Conservation (phyloP, 64 coral and sea anemone genomes). For the Cladopsammia gracilis region DNA sequence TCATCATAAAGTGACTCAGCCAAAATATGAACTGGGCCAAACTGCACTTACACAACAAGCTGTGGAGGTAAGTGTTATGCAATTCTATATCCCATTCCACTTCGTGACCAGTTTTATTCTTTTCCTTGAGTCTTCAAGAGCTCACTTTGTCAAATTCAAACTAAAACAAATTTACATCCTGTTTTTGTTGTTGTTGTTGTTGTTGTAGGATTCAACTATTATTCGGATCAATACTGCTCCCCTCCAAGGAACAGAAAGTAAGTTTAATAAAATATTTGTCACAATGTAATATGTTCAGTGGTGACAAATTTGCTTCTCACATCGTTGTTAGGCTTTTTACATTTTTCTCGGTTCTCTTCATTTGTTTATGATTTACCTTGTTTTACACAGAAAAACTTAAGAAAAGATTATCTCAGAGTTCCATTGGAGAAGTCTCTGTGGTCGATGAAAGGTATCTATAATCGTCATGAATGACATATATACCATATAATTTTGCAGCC, state of each 20-base stretch:
- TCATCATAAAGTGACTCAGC: not conserved
- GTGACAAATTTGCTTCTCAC: no score
- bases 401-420: conserved; percentile 11
- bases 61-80: not conserved
- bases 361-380: not conserved
- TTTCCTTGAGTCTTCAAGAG: no score
- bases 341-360: no score
- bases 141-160: no score
- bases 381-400: not conserved
- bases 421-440: not conserved
- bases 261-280: not conserved
- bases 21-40: not conserved
- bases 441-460: not conserved
- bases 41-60: not conserved
- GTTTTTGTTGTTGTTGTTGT: not conserved
- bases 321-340: no score
- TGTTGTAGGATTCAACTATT: not conserved
- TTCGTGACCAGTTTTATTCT: no score
- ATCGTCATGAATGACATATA: not conserved
- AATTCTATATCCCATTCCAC: no score
- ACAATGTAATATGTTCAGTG: no score
- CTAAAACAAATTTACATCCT: no score
- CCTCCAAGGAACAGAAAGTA: not conserved
- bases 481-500: not conserved
- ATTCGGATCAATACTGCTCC: not conserved